Conservation (phyloP, 2,113 vertebrate species). For the Mohoua ochrocephala region DNA sequence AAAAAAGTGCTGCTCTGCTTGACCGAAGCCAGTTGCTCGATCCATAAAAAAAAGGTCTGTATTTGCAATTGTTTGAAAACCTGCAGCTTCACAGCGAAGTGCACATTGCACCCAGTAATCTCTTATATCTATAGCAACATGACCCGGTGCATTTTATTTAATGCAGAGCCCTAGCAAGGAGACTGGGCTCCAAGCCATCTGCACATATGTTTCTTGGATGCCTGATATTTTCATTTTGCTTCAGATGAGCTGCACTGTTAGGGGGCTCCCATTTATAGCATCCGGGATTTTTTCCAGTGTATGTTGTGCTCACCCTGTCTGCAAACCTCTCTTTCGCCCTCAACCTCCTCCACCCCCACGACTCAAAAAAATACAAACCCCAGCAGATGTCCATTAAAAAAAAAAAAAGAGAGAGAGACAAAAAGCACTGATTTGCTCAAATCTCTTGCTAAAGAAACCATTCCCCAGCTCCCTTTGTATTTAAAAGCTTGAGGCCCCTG, state of each 20-base stretch:
- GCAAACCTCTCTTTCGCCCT: background rate
- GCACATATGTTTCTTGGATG: slow-evolving; percentile 50
- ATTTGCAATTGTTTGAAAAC: slow-evolving; percentile 56
- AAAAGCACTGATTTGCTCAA: slow-evolving; percentile 23
- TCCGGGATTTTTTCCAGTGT: slow-evolving; percentile 43
- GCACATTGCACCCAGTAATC: slow-evolving; percentile 44
- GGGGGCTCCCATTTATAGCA: slow-evolving; percentile 47
- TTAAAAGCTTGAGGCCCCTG: slow-evolving; percentile 49
- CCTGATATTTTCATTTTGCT: slow-evolving; percentile 58
- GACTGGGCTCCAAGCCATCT: slow-evolving; percentile 54
- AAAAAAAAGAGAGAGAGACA: background rate
- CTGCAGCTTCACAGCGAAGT: slow-evolving; percentile 22
- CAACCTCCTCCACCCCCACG: background rate
- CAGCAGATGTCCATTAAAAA: slow-evolving; percentile 1
- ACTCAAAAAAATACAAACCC: slow-evolving; percentile 3
- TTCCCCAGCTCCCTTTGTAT: slow-evolving; percentile 38
- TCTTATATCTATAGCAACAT: slow-evolving; percentile 59
- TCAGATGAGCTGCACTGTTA: slow-evolving; percentile 59
- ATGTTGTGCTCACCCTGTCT: slow-evolving; percentile 33
- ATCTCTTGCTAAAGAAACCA: slow-evolving; percentile 10
- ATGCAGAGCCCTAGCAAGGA: slow-evolving; percentile 50
- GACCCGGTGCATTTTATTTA: slow-evolving; percentile 62
- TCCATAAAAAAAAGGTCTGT: slow-evolving; percentile 37
- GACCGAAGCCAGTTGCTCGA: slow-evolving; percentile 15
- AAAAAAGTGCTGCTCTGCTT: background rate